These are phyloP conservation scores for Eudasyphora cyanicolor DNA, from an alignment of 2,888 invertebrate species.

Conservation along the genomic window DNA sequence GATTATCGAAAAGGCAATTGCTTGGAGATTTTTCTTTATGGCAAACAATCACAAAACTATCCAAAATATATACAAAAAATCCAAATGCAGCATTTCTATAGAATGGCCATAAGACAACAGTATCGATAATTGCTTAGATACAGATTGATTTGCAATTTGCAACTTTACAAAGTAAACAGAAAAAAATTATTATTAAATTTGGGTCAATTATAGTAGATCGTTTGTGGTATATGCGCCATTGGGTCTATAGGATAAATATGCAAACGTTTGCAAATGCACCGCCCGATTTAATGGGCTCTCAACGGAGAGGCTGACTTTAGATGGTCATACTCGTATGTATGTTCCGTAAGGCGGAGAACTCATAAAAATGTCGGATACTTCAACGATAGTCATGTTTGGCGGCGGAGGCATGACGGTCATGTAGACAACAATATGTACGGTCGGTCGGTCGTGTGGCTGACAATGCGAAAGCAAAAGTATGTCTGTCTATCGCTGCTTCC, in stretches of 20 bases:
- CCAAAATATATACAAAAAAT: not conserved
- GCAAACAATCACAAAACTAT: not conserved
- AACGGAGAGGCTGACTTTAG: not conserved
- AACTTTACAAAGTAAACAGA: not conserved
- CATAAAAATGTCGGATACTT: conserved; percentile 32
- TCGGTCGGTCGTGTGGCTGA: too few relatives aligned
- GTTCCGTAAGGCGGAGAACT: conserved; percentile 15
- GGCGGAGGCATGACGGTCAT: not conserved
- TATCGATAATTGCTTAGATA: conserved; percentile 14
- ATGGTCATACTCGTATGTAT: conserved; percentile 25
- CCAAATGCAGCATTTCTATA: not conserved
- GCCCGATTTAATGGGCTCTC: not conserved
- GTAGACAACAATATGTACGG: not conserved
- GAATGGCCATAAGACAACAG: not conserved
- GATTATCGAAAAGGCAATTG: not conserved
- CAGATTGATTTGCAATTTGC: conserved; percentile 25
- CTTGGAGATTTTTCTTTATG: not conserved
- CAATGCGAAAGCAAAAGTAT: too few relatives aligned
- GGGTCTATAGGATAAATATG: not conserved
- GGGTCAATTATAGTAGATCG: conserved; percentile 23
- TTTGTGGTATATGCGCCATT: not conserved
- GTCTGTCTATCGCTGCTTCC: not conserved
- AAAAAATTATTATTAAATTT: conserved; percentile 15
- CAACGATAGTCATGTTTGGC: conserved; percentile 30
- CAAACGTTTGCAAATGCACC: not conserved